Conservation (phyloP, 2,888 invertebrate genomes). For the Dasypolia templi region DNA sequence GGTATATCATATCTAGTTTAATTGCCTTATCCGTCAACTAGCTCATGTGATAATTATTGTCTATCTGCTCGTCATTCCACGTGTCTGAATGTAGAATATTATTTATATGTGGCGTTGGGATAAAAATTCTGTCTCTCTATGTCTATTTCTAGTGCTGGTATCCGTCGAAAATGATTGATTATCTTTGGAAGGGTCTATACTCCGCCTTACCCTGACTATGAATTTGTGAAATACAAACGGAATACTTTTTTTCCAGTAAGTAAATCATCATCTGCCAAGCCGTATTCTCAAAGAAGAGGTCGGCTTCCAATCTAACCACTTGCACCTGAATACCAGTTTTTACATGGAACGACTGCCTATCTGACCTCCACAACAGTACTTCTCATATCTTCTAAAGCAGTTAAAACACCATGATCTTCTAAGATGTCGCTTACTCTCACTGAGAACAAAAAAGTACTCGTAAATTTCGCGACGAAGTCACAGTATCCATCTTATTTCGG, state of each 20-base stretch:
- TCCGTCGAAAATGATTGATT: background rate
- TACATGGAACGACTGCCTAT: background rate
- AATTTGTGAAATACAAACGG: background rate
- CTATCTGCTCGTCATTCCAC: constrained; percentile 17
- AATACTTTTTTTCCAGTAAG: too few species aligned
- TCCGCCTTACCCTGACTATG: background rate
- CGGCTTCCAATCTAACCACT: background rate
- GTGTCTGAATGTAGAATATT: constrained; percentile 7
- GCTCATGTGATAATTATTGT: constrained; percentile 28
- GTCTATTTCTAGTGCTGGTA: background rate
- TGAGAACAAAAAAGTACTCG: background rate
- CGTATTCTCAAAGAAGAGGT: background rate
- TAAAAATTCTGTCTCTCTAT: background rate
- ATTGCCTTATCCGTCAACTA: constrained; percentile 53
- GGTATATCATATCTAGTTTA: constrained; percentile 44
- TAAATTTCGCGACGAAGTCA: constrained; percentile 20
- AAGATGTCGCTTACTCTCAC: background rate
- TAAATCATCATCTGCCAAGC: background rate
- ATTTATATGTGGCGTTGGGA: background rate
- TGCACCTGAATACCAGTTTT: background rate
- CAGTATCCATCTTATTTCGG: constrained; percentile 65
- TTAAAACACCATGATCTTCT: background rate
- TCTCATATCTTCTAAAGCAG: background rate
- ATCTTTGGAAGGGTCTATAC: background rate
- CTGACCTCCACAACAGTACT: background rate